These are phyloP conservation scores for Seira musarum DNA, from an alignment of 2,888 invertebrate species.

Conservation along the genomic window DNA sequence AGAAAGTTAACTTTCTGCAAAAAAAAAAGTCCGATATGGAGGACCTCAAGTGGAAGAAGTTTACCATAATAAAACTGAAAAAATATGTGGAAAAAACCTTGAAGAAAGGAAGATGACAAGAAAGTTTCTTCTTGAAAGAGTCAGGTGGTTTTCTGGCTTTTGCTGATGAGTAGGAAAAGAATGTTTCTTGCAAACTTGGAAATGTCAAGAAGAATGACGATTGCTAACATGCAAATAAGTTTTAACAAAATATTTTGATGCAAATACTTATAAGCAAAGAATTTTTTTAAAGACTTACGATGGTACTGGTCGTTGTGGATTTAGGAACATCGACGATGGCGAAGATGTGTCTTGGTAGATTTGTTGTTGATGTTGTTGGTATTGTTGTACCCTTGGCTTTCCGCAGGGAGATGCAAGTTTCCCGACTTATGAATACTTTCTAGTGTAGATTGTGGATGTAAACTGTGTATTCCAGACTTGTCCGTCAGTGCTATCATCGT, in stretches of 20 bases:
- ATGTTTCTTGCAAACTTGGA: neutral
- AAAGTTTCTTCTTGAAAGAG: too few relatives aligned
- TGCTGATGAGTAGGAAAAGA: too few relatives aligned
- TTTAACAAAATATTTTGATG: too few relatives aligned
- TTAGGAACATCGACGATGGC: constrained; percentile 69
- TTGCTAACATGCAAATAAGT: constrained; percentile 28
- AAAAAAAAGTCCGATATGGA: too few relatives aligned
- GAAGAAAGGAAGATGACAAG: too few relatives aligned
- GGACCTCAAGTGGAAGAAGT: too few relatives aligned
- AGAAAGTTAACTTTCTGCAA: too few relatives aligned
- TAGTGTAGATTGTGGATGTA: constrained; percentile 66
- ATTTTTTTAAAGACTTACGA: constrained; percentile 64
- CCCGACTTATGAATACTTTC: constrained; percentile 69
- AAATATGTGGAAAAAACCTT: too few relatives aligned
- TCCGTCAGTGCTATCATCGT: constrained; percentile 68
- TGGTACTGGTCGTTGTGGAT: constrained; percentile 67
- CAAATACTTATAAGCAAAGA: too few relatives aligned
- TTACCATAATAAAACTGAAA: too few relatives aligned
- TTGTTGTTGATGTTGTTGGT: constrained; percentile 52
- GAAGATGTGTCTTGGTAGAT: constrained; percentile 63
- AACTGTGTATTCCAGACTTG: constrained; percentile 67
- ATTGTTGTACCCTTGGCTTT: constrained; percentile 66
- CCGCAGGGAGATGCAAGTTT: constrained; percentile 70
- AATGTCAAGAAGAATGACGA: constrained; percentile 17
- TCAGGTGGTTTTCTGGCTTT: too few relatives aligned